Conservation (phyloP, 2,113 vertebrate genomes). For the Mesitornis unicolor region DNA sequence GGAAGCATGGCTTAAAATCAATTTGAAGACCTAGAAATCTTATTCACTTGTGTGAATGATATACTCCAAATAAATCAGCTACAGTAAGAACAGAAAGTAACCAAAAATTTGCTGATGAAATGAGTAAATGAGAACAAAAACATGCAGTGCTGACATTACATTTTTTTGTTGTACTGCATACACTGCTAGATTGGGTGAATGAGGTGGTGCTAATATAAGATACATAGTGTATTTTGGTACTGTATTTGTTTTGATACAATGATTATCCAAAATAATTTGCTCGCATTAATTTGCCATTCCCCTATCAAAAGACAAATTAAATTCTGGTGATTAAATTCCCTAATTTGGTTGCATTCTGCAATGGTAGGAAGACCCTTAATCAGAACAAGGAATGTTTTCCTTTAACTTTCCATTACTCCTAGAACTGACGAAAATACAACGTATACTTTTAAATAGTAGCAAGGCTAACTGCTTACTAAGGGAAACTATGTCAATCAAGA, state of each 20-base stretch:
- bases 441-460: neutral
- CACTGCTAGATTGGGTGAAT: neutral
- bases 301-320: neutral
- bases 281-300: neutral
- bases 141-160: fast-evolving
- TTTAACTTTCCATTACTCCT: neutral
- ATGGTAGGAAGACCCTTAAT: neutral
- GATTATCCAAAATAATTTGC: neutral
- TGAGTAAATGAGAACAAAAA: neutral
- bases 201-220: neutral
- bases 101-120: neutral
- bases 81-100: neutral
- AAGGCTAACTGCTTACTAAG: neutral
- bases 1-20: neutral
- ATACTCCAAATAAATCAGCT: neutral
- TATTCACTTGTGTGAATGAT: neutral
- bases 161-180: neutral
- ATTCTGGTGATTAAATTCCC: neutral
- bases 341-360: neutral
- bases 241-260: neutral
- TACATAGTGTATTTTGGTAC: neutral
- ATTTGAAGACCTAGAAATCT: neutral
- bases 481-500: neutral
- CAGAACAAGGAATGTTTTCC: neutral
- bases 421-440: neutral